phyloP scores from a whole-genome alignment of 2,797 vertebrate genomes.

The Sciaenops ocellatus region DNA sequence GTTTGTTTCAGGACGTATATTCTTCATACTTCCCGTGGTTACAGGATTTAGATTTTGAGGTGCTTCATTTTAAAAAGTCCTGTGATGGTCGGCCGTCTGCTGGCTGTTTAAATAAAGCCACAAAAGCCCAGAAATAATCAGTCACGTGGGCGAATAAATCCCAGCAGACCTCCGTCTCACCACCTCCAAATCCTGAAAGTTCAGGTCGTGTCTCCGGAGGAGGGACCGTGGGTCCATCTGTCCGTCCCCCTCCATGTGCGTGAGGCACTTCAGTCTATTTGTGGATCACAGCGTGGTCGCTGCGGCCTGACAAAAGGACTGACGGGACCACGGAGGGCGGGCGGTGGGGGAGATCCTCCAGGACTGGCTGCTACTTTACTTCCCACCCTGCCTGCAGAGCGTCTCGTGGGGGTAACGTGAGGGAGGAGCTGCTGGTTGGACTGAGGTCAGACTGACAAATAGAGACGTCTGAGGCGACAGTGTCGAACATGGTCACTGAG shows the following conservation, averaged over 20 bases:
- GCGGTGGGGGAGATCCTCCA: constrained; percentile 1
- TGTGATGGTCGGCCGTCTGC: not conserved
- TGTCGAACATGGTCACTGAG: not conserved
- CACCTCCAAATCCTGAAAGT: constrained; percentile 8
- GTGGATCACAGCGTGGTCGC: constrained; percentile 45
- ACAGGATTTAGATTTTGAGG: not conserved
- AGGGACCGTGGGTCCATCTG: constrained; percentile 53
- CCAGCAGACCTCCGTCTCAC: too few relatives aligned
- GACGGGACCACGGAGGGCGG: not conserved
- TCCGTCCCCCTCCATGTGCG: constrained; percentile 31
- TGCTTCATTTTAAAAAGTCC: not conserved
- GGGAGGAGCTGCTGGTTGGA: not conserved
- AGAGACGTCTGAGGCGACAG: not conserved
- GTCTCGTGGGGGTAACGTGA: not conserved
- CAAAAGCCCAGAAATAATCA: not conserved
- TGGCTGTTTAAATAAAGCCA: not conserved
- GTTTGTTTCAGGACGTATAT: not conserved
- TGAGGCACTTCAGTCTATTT: constrained; percentile 57
- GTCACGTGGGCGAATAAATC: too few relatives aligned
- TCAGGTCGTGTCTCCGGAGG: constrained; percentile 23
- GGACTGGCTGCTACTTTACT: constrained; percentile 20
- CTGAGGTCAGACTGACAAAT: not conserved
- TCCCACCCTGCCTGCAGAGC: constrained; percentile 12
- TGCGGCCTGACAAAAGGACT: constrained; percentile 34
- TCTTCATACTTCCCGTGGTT: not conserved